phyloP scores from a whole-genome alignment of 1,140 invertebrate genomes.

The Megathymus violae region DNA sequence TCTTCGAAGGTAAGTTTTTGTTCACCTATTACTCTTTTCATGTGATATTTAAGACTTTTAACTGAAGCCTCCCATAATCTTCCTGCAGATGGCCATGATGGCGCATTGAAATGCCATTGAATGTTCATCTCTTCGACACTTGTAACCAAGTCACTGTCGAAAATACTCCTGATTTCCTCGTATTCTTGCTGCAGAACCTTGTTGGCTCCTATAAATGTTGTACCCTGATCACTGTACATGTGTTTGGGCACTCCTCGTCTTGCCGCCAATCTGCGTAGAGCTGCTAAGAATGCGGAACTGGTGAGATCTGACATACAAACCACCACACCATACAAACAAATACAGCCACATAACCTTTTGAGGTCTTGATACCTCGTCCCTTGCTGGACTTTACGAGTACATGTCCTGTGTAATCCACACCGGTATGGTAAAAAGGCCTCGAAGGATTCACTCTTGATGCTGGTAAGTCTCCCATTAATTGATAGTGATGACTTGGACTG shows the following conservation, averaged over 20 bases:
- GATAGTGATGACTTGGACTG: slow-evolving; percentile 19
- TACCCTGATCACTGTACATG: slow-evolving; percentile 40
- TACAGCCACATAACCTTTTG: neutral
- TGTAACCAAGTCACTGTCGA: slow-evolving; percentile 7
- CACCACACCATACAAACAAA: too few relatives aligned
- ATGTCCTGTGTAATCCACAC: slow-evolving; percentile 68
- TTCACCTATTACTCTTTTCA: slow-evolving; percentile 25
- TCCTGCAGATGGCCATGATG: slow-evolving; percentile 14
- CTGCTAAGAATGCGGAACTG: too few relatives aligned
- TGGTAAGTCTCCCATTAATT: slow-evolving; percentile 62
- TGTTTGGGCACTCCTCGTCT: slow-evolving; percentile 15
- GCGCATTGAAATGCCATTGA: slow-evolving; percentile 49
- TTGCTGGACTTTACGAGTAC: slow-evolving; percentile 46
- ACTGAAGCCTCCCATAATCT: slow-evolving; percentile 32
- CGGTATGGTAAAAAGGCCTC: slow-evolving; percentile 57
- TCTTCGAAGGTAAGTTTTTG: slow-evolving; percentile 53
- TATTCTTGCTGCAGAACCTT: slow-evolving; percentile 32
- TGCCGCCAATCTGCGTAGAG: slow-evolving; percentile 9
- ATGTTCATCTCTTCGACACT: slow-evolving; percentile 40
- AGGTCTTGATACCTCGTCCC: too few relatives aligned
- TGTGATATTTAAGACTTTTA: slow-evolving; percentile 26
- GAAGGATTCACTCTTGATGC: slow-evolving; percentile 39
- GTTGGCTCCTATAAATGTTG: slow-evolving; percentile 51
- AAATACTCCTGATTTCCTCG: neutral
- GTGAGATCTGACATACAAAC: too few relatives aligned